Evolutionary conservation across 2,113 vertebrate genomes (phyloP).

Genomic region (Pan paniscus): DNA sequence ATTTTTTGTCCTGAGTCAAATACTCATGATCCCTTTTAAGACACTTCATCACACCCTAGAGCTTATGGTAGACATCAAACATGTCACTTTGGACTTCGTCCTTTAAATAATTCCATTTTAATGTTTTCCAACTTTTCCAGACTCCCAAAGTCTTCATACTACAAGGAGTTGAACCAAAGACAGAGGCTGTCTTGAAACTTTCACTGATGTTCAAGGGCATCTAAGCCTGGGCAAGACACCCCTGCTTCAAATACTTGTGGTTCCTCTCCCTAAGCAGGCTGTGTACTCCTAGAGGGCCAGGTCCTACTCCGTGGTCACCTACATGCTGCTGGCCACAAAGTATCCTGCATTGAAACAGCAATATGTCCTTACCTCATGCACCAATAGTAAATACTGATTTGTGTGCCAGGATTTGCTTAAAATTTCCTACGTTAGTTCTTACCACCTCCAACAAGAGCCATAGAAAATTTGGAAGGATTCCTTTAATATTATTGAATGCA

Average conservation of each 20-base stretch:
- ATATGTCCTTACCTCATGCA: not conserved
- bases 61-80: constrained; percentile 12
- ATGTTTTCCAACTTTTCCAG: constrained; percentile 40
- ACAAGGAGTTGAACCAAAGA: constrained; percentile 6
- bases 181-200: not conserved
- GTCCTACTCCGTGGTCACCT: not conserved
- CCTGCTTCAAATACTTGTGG: not conserved
- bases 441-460: not conserved
- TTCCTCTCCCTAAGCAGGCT: not conserved
- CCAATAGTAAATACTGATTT: not conserved
- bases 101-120: constrained; percentile 55
- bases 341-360: not conserved
- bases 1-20: constrained; percentile 59
- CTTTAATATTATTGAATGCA: not conserved
- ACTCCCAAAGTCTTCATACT: not conserved
- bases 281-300: not conserved
- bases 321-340: not conserved
- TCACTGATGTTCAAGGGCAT: not conserved
- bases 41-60: constrained; percentile 56
- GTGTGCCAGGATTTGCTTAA: not conserved
- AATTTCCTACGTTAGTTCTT: not conserved
- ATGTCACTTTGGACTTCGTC: not conserved
- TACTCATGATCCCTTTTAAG: constrained; percentile 52
- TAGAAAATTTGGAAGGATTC: not conserved
- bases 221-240: not conserved